Evolutionary conservation across 2,888 invertebrate species (phyloP), one percentile per base, ranked within the genome.

Genomic region (Brachypalpus laphriformis): DNA sequence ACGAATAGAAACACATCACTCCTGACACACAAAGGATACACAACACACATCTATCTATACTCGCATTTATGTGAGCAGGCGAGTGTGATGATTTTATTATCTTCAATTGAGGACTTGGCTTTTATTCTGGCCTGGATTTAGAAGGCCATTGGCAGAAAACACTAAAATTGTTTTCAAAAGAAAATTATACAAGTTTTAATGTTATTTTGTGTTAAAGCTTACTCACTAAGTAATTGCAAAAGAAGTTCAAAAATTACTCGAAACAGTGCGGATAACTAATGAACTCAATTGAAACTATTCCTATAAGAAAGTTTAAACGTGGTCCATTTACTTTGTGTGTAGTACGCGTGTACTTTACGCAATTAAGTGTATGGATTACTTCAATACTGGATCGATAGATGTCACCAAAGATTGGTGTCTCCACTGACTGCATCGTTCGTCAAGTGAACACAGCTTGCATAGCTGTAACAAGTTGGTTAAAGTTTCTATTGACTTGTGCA

Each of bases 71-170:
- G 11, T 28, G 28, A 37, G 45, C 34, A 66, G 22, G 42, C 34
- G 54, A 28, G 63, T 70, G 22, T 70, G 9, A 57, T 49, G 81
- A 57, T 76, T 70, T 65, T 70, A 82, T 71, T 82, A 76, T 75
- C 34, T 14, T 40, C 42, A 70, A 56, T 40, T 63, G 37, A 54
- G 31, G 72, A 49, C 22, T 45, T 34, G 34, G 20, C 28, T 74
- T 20, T 22, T 16, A 28, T 59, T 18, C 18, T 37, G 25, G 31
- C n/a, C 34, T 42, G 31, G 22, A 20, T 40, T 51, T 7, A 54
- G 11, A 54, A 40, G 45, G 37, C 49, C 59, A 22, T 63, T 37
- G 34, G 14, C 16, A 34, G 18, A n/a, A 28, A 40, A 18, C 16
- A 51, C 72, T 59, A 59, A 31, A 54, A 54, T 61, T 63, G 54